Evolutionary conservation across 2,797 vertebrate species (phyloP), one percentile per base, ranked within the genome.

Genomic region (Pogonophryne albipinna): DNA sequence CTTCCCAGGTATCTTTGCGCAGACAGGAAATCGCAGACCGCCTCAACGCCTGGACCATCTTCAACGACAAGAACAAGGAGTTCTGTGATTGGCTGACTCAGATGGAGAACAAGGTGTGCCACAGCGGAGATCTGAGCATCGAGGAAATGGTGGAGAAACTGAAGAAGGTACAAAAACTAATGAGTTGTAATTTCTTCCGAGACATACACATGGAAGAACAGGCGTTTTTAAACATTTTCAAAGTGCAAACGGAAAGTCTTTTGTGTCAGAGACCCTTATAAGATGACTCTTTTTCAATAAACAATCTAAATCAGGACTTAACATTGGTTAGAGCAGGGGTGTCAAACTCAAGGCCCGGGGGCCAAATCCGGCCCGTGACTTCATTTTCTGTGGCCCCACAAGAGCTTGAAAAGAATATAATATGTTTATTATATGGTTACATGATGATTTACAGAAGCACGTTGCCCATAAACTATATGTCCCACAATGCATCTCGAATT

Each of bases 131-230:
- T 14, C 93, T 96, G 65, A 96, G 96, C 85, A 96, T 98, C 61
- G 96, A 97, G 83, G 97, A 98, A 74, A 98, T 97, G 97, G 96
- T 99, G 84, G 96, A 98, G 58, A 99, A 97, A 80, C 88, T 99
- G 61, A 97, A 99, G 90, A 98, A 99, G 96, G 95, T 95, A 85
- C 20, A 5, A 31, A 1, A 63, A n/a, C 12, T 4, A 11, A 10
- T 7, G 0, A 23, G 46, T 15, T 2, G 50, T 23, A 2, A 23
- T 8, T 6, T 10, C 16, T 49, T 16, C 1, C 0, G 8, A 1
- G 19, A 0, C 45, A n/a, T 23, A 23, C 13, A 44, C 16, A 14
- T 47, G 11, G 23, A 34, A 19, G 46, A 71, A 49, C 20, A 55
- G 49, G 7, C 45, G 7, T 23, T 50, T 53, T 23, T 13, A 2